Base-by-base conservation (phyloP, 1,140 invertebrate species). In the Plodia interpunctella region DNA sequence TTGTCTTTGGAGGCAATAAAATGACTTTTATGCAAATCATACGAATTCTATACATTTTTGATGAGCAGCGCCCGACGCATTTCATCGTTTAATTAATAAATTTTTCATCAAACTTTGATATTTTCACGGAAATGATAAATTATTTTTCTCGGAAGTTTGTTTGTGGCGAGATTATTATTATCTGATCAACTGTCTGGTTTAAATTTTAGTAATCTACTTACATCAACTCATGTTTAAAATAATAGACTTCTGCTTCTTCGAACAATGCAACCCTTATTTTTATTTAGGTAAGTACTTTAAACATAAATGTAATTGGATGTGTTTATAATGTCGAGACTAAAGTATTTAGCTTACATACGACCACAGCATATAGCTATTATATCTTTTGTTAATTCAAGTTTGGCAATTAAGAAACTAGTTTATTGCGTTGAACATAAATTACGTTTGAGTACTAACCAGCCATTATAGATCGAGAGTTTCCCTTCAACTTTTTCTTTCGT, bases 11-110 rank as follows among this genome's bases (percentile, higher is more conserved):
- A 81, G 74, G 80, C 84, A 88, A 88, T 88, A 88, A 87, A 88
- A 88, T 87, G 84, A 87, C 80, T 86, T 88, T 88, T 88, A 88
- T 88, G 84, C 82, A 87, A 88, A 88, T 88, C 83, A 86, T 87
- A 83, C 78, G 84, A 87, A 86, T 88, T 88, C 84, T 86, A 88
- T 88, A 88, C 86, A 88, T 90, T 87, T 74, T 90, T 91, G 65
- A 91, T 92, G 70, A 87, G 86, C 65, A 80, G 68, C 65, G 78
- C 81, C 77, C 76, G 78, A 91, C 92, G 74, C 92, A 92, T 78
- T 94, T 72, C 91, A 54, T 57, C 70, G 72, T 81, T 87, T 88
- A 87, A 87, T 88, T 87, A 88, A 83, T 83, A 87, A 65, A 81
- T 87, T 87, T 83, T 86, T 82, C 80, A 80, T 87, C 76, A 80